A percentile compares a stretch with the other conserved stretches of the same genome.
These are phyloP conservation scores for Mnemiopsis leidyi DNA, from an alignment of 37 sponge, comb jelly and placozoan genomes.

Conservation along the genomic window DNA sequence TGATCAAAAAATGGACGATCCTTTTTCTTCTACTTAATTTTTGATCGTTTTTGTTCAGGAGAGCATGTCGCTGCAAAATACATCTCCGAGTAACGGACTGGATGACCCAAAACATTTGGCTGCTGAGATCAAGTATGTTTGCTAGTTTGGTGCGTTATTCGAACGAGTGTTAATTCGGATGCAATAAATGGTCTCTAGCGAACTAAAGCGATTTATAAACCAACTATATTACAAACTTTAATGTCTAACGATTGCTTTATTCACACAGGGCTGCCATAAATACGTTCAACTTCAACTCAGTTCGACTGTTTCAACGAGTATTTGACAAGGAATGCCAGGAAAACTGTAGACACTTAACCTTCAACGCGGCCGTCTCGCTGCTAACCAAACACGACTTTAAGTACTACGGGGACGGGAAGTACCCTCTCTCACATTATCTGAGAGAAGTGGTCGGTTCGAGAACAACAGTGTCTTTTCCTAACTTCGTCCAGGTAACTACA, in stretches of 20 bases:
- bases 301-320: neutral
- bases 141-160: no score
- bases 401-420: constrained; percentile 51
- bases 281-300: neutral
- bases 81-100: neutral
- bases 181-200: no score
- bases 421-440: constrained; percentile 45
- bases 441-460: constrained; percentile 12
- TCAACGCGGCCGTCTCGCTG: neutral
- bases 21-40: no score
- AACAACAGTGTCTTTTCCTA: neutral
- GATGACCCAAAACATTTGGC: neutral
- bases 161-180: no score
- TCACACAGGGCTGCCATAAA: neutral
- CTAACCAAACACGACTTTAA: constrained; percentile 10
- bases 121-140: neutral
- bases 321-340: neutral
- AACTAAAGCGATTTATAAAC: no score
- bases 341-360: neutral
- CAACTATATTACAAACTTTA: neutral
- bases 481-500: constrained; percentile 47
- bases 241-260: neutral
- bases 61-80: neutral
- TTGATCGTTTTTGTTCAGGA: no score
- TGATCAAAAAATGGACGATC: no score